phyloP scores from a whole-genome alignment of 2,113 vertebrate species.

The Phaethon lepturus region DNA sequence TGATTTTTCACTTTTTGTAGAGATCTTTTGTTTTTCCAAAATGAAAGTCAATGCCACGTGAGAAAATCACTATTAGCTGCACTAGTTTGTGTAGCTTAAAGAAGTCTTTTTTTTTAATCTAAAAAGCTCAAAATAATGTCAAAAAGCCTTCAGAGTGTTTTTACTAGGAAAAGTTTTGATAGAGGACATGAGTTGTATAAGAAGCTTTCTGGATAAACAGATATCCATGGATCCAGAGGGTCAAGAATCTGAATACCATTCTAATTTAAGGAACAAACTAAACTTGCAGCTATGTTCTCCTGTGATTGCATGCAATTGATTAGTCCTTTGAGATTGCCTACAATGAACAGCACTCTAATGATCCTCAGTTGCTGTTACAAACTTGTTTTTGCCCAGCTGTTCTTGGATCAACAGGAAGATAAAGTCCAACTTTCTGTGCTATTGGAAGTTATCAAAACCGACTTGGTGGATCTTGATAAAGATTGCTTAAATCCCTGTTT shows the following conservation, averaged over 20 bases:
- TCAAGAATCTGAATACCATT: background rate
- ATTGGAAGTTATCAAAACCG: background rate
- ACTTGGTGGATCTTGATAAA: background rate
- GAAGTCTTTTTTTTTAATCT: background rate
- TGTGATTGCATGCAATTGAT: background rate
- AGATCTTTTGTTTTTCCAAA: background rate
- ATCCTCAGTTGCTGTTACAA: background rate
- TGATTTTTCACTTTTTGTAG: background rate
- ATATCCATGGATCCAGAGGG: background rate
- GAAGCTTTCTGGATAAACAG: background rate
- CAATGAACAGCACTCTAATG: background rate
- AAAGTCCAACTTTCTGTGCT: background rate
- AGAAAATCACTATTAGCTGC: background rate
- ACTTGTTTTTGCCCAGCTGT: background rate
- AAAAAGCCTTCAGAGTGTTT: background rate
- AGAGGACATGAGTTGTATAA: background rate
- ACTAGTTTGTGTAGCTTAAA: background rate
- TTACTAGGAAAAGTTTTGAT: background rate
- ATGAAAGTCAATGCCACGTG: background rate
- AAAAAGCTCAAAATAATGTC: background rate
- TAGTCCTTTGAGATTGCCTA: background rate
- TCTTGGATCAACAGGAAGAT: background rate
- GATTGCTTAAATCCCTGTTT: background rate
- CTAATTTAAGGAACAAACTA: background rate
- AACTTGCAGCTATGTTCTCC: background rate